Evolutionary conservation across 1,140 invertebrate species (phyloP), one percentile per base, ranked within the genome.

Genomic region (Aphelinus certus): DNA sequence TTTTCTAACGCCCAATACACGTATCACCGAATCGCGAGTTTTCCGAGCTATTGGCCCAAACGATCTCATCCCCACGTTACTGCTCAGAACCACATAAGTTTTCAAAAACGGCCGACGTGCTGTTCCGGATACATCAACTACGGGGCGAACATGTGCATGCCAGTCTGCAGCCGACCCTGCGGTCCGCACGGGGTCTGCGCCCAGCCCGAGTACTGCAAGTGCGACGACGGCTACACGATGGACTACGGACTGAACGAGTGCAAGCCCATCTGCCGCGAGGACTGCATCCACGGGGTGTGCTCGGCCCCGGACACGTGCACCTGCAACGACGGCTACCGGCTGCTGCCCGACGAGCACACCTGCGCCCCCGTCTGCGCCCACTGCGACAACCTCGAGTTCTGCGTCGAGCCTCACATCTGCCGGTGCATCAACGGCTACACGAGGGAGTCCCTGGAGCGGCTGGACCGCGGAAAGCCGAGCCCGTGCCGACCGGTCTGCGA

Each of bases 81-180:
- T 26, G 26, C 26, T 65, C 6, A 82, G 82, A 78, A 77, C 61
- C 71, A 64, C 26, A 62, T 3, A 7, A 56, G 4, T 5, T 74
- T 43, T 4, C 71, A 69, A 0, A 53, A 0, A 3, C 42, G 67
- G 6, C 2, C 89, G 57, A 84, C 87, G 1, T 93, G 92, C 78
- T 93, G 92, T 78, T 80, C 85, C 1, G 91, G 91, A 3, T 93
- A 92, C 79, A 45, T 7, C 1, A 57, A 58, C 7, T 56, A 66
- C 1, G 9, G 49, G 63, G 26, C 10, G 0, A 43, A 66, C 4
- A 48, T 0, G 7, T 80, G 76, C 58, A 48, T 61, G 0, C 81
- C 82, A 0, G 49, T 10, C 2, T 83, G 82, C 62, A 26, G n/a
- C 0, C 1, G 45, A 0, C 51, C 0, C 3, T 83, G 82, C 26